These are phyloP conservation scores for Drosophila tani DNA, from an alignment of 1,140 invertebrate genomes.

Conservation along the genomic window DNA sequence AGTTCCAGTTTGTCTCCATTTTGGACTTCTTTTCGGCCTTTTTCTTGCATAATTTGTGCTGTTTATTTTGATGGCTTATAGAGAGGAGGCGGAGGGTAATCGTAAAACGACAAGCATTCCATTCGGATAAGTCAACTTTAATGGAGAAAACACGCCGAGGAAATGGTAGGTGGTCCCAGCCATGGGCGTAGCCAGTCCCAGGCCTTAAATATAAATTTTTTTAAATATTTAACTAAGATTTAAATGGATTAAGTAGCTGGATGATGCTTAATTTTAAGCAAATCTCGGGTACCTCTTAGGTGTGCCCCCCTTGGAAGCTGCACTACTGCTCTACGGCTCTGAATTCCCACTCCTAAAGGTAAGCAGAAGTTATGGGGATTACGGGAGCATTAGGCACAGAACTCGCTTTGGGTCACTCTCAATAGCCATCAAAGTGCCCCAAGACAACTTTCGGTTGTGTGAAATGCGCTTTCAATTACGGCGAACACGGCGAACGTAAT, in stretches of 20 bases:
- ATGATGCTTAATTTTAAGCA: too few species aligned
- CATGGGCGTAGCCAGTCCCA: background rate
- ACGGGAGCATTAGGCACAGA: constrained; percentile 1
- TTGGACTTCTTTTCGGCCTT: constrained; percentile 2
- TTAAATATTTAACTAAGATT: too few species aligned
- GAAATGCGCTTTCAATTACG: constrained; percentile 79
- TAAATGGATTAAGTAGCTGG: too few species aligned
- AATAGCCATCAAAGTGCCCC: constrained; percentile 2
- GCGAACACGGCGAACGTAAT: constrained; percentile 51
- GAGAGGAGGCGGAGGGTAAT: constrained; percentile 32
- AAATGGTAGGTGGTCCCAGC: background rate
- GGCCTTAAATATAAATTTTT: too few species aligned
- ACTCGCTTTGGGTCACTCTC: constrained; percentile 20
- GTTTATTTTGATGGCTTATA: constrained; percentile 58
- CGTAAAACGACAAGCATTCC: constrained; percentile 65
- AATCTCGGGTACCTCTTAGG: background rate
- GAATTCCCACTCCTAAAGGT: background rate
- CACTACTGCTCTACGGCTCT: background rate
- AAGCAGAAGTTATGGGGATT: constrained; percentile 39
- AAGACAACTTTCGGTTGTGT: constrained; percentile 67
- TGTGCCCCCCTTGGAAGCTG: background rate
- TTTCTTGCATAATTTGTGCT: constrained; percentile 48
- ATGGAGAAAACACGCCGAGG: constrained; percentile 13
- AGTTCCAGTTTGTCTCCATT: constrained; percentile 36
- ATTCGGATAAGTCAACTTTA: constrained; percentile 52